Evolutionary conservation across 2,797 vertebrate genomes (phyloP), one percentile per base, ranked within the genome.

Genomic region (Microctenopoma stevenorrisi): DNA sequence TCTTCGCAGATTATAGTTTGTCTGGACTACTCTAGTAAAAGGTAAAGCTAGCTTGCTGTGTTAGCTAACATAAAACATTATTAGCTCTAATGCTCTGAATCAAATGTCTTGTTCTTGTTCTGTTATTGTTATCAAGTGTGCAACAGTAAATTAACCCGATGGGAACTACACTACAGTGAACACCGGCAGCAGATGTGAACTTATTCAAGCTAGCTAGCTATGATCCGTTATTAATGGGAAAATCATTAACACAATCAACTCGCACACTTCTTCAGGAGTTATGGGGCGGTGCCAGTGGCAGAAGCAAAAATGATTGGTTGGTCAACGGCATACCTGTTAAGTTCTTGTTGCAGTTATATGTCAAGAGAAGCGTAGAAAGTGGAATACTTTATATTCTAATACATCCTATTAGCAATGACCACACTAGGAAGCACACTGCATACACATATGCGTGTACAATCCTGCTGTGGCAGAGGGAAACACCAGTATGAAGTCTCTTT

Each of bases 11-110:
- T 51, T 33, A 35, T 22, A 33, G 7, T 44, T 53, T 49, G 8
- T 11, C 35, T 30, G 46, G 63, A 67, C 18, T 46, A 14, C 52
- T 38, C 44, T 38, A 60, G 69, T 76, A 2, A 67, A 88, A 90
- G 86, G 89, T 86, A 87, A 76, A 2, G 57, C 35, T 60, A 64
- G 52, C 56, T 78, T 68, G 62, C 85, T 53, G 7, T 16, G 13
- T 8, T 22, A 14, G 84, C 78, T 88, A 80, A 81, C 40, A 61
- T 43, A 1, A 42, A 5, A 50, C 18, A 12, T 15, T 5, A n/a
- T 9, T 13, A 53, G 4, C 40, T 9, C 4, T 35, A 5, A 46
- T 35, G 14, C 14, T 28, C 15, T 26, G 10, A 26, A 15, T 1
- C 47, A 14, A 11, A 7, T 13, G 22, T 6, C 4, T 8, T 10